Conservation (phyloP, 1,140 invertebrate species). For the Caenorhabditis inopinata region DNA sequence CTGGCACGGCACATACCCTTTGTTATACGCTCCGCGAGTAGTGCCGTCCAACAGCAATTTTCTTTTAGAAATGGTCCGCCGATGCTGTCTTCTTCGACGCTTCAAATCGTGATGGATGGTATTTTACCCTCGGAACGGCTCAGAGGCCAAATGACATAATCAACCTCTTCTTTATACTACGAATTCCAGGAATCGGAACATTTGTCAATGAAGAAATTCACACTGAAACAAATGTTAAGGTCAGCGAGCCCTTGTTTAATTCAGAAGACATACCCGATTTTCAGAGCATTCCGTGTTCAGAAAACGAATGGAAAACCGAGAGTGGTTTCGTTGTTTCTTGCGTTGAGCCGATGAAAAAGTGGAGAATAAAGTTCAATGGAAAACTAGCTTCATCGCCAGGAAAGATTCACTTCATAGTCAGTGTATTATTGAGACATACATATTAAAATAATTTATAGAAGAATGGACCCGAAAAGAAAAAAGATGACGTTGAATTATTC, state of each 20-base stretch:
- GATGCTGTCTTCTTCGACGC: slow-evolving; percentile 58
- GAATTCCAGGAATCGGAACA: slow-evolving; percentile 55
- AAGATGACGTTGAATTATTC: slow-evolving; percentile 18
- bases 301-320: slow-evolving; percentile 46
- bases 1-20: no score
- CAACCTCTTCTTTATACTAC: slow-evolving; percentile 57
- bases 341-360: slow-evolving; percentile 56
- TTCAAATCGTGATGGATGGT: slow-evolving; percentile 55
- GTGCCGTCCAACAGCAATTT: no score
- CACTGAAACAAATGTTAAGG: slow-evolving; percentile 53
- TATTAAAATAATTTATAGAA: background rate
- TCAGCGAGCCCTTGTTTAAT: background rate
- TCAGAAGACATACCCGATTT: slow-evolving; percentile 4
- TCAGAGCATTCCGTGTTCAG: slow-evolving; percentile 29
- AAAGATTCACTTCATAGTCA: slow-evolving; percentile 10
- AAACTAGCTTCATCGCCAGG: slow-evolving; percentile 33
- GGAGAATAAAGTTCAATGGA: slow-evolving; percentile 53
- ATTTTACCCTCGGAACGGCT: slow-evolving; percentile 58
- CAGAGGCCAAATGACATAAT: slow-evolving; percentile 55
- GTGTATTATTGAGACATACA: background rate
- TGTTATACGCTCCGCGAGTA: no score
- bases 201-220: slow-evolving; percentile 55
- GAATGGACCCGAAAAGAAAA: slow-evolving; percentile 42
- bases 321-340: slow-evolving; percentile 54
- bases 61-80: slow-evolving; percentile 37